These are phyloP conservation scores for Gobio gobio DNA, from an alignment of 2,113 vertebrate genomes.

Conservation along the genomic window DNA sequence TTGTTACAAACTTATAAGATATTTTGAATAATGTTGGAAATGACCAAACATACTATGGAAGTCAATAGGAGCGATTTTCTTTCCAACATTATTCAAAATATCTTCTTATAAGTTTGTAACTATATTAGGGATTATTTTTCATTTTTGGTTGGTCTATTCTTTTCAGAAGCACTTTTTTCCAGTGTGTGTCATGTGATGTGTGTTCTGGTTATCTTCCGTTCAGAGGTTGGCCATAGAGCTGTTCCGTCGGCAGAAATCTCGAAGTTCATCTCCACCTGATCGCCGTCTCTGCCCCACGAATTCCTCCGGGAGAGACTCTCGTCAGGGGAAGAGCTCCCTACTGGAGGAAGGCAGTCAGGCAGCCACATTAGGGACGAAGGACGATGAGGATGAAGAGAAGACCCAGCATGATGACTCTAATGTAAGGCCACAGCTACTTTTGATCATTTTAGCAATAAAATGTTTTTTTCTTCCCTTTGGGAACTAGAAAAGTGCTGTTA, in stretches of 20 bases:
- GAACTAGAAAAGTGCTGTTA: not conserved
- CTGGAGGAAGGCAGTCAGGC: slow-evolving; percentile 65
- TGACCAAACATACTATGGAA: too few relatives aligned
- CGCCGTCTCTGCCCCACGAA: slow-evolving; percentile 81
- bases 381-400: slow-evolving; percentile 83
- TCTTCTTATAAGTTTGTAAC: too few relatives aligned
- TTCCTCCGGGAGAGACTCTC: slow-evolving; percentile 78
- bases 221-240: slow-evolving; percentile 94
- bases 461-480: not conserved
- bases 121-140: too few relatives aligned
- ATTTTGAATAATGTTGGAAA: too few relatives aligned
- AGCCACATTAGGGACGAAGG: slow-evolving; percentile 76
- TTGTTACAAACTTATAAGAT: too few relatives aligned
- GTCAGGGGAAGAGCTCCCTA: slow-evolving; percentile 71
- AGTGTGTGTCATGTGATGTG: too few relatives aligned
- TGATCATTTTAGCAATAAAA: not conserved
- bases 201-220: slow-evolving; percentile 55
- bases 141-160: too few relatives aligned
- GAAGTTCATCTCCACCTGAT: slow-evolving; percentile 90
- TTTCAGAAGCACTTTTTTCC: too few relatives aligned
- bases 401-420: slow-evolving; percentile 91
- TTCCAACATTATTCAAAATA: too few relatives aligned
- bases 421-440: slow-evolving; percentile 72
- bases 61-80: too few relatives aligned
- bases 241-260: slow-evolving; percentile 90